phyloP scores from a whole-genome alignment of 1,140 invertebrate genomes.

The Pectinophora gossypiella region DNA sequence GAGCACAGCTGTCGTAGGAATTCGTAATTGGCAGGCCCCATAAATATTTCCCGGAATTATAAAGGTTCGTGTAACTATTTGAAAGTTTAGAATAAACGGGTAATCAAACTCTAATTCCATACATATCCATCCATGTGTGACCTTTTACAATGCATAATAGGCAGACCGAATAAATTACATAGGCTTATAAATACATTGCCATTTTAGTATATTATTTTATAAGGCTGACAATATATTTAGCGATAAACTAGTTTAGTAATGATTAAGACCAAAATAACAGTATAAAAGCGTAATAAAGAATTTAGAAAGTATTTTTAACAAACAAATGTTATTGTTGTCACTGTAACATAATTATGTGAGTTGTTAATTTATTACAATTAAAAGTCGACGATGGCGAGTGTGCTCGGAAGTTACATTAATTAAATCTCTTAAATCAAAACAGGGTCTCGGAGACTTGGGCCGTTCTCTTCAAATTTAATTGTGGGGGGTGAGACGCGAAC shows the following conservation, averaged over 20 bases:
- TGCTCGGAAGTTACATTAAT: constrained; percentile 51
- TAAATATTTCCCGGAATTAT: constrained; percentile 33
- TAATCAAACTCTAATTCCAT: too few relatives aligned
- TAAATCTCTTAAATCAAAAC: constrained; percentile 64
- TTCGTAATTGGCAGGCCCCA: constrained; percentile 45
- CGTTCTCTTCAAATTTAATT: constrained; percentile 57
- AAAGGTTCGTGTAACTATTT: not conserved
- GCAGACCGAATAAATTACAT: too few relatives aligned
- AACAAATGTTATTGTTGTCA: not conserved
- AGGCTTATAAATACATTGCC: too few relatives aligned
- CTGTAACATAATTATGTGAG: not conserved
- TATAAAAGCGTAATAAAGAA: too few relatives aligned
- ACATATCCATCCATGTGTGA: too few relatives aligned
- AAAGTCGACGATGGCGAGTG: constrained; percentile 23
- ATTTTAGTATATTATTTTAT: too few relatives aligned
- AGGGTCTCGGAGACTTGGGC: constrained; percentile 36
- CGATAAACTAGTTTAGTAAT: too few relatives aligned
- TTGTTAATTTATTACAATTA: constrained; percentile 27
- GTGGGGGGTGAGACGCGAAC: constrained; percentile 36
- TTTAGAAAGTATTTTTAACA: too few relatives aligned
- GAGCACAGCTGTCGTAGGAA: constrained; percentile 46
- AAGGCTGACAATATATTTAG: too few relatives aligned
- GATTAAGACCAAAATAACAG: too few relatives aligned
- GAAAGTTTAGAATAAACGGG: not conserved
- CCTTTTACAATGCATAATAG: too few relatives aligned